These are phyloP conservation scores for sheep (Ovis aries) DNA, from an alignment of 2,113 vertebrate genomes.

Conservation along the genomic window ARS-UI_Ramb_v3.0 NC_056057.1:64429501-64430000, in stretches of 20 bases:
- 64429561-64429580: neutral
- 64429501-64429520: slow-evolving; percentile 9
- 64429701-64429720: neutral
- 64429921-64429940: neutral
- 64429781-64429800: neutral
- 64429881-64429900: neutral
- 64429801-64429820: neutral
- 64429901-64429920: neutral
- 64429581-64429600: neutral
- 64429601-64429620: neutral
- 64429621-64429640: neutral
- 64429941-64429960: neutral
- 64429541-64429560: neutral
- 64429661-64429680: neutral
- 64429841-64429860: neutral
- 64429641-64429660: neutral
- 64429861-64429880: neutral
- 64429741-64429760: neutral
- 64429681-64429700: neutral
- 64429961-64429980: neutral
- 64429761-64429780: neutral
- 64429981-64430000: neutral
- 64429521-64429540: neutral
- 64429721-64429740: too few species aligned
- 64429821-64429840: neutral